Percentiles rank a stretch among this genome's conserved stretches.
phyloP scores from a whole-genome alignment of 2,113 vertebrate genomes.

The Channa argus region DNA sequence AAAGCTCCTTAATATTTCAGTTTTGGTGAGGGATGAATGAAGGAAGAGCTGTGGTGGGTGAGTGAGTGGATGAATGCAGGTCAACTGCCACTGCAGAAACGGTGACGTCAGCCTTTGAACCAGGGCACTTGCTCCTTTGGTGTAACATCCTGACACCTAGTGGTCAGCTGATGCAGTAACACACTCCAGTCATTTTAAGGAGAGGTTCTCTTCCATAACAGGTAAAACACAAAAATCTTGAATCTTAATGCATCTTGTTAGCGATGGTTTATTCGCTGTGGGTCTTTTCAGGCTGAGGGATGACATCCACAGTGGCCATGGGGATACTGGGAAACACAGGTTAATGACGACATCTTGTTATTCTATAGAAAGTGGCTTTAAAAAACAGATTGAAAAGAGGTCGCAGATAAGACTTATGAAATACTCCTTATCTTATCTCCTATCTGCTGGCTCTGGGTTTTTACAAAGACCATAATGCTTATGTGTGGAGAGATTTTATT shows the following conservation, averaged over 20 bases:
- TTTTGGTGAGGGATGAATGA: constrained; percentile 1
- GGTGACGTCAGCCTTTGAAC: constrained; percentile 59
- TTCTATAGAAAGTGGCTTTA: background rate
- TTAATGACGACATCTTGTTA: background rate
- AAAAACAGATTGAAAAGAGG: constrained; percentile 23
- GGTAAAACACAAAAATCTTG: background rate
- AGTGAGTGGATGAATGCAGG: constrained; percentile 36
- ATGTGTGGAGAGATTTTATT: constrained; percentile 2
- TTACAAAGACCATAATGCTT: background rate
- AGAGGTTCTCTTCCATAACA: background rate
- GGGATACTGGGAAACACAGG: background rate
- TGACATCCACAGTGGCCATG: background rate
- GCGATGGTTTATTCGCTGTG: too few species aligned
- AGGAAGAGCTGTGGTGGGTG: constrained; percentile 23
- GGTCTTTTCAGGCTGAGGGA: too few species aligned
- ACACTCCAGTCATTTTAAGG: background rate
- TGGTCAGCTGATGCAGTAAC: constrained; percentile 33
- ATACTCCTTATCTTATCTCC: constrained; percentile 34
- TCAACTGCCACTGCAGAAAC: constrained; percentile 43
- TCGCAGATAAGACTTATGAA: constrained; percentile 46
- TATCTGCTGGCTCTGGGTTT: background rate
- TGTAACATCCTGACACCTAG: constrained; percentile 63
- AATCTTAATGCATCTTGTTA: background rate
- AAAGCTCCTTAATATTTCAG: constrained; percentile 29
- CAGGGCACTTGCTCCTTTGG: constrained; percentile 29